These are phyloP conservation scores for Carlito syrichta DNA, from an alignment of 2,113 vertebrate species.

Conservation along the genomic window DNA sequence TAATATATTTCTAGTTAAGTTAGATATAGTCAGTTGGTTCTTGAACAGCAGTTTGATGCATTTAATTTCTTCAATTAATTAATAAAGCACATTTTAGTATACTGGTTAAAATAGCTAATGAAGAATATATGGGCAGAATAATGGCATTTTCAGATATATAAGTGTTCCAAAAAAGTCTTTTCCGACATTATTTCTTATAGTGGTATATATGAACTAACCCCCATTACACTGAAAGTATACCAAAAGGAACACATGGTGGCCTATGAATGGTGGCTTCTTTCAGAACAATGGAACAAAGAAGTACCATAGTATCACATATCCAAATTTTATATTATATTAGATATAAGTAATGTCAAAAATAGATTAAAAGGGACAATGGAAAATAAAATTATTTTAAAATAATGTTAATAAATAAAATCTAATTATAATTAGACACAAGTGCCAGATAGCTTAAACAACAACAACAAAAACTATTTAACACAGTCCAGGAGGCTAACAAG, in stretches of 20 bases:
- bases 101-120: too few species aligned
- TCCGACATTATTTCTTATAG: background rate
- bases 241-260: background rate
- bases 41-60: too few species aligned
- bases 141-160: too few species aligned
- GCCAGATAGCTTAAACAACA: background rate
- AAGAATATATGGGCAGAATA: too few species aligned
- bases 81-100: too few species aligned
- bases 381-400: background rate
- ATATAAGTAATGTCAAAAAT: background rate
- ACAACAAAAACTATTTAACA: too few species aligned
- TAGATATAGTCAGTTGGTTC: too few species aligned
- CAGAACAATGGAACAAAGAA: background rate
- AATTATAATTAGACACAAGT: background rate
- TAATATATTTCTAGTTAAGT: too few species aligned
- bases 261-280: background rate
- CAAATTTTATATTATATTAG: background rate
- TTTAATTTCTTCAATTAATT: too few species aligned
- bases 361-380: background rate
- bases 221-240: background rate
- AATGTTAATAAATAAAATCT: background rate
- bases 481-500: too few species aligned
- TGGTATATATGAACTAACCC: background rate
- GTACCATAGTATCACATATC: background rate
- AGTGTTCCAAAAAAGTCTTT: background rate